A percentile compares a stretch with the other conserved stretches of the same genome.
Evolutionary conservation across 2,888 invertebrate genomes (phyloP).

Genomic region (Ptychoptera contaminata): DNA sequence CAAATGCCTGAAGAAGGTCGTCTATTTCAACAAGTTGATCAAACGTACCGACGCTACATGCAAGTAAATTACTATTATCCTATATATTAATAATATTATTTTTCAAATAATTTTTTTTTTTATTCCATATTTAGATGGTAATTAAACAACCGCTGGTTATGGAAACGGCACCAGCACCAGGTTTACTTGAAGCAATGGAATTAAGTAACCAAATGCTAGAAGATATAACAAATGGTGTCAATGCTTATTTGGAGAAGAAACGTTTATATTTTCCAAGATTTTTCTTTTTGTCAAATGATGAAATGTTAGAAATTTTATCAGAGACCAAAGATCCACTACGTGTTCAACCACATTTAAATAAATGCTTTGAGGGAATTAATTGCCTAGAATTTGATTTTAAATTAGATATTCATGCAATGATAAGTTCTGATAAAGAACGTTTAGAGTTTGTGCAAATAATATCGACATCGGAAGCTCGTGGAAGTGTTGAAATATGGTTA

Average conservation of each 20-base stretch:
- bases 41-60: slow-evolving; percentile 32
- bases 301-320: slow-evolving; percentile 55
- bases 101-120: background rate
- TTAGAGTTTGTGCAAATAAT: slow-evolving; percentile 34
- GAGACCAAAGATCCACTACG: slow-evolving; percentile 45
- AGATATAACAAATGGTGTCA: slow-evolving; percentile 43
- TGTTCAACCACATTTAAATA: slow-evolving; percentile 45
- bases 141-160: slow-evolving; percentile 29
- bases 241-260: slow-evolving; percentile 48
- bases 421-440: slow-evolving; percentile 42
- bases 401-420: slow-evolving; percentile 41
- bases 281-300: slow-evolving; percentile 60
- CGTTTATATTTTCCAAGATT: slow-evolving; percentile 52
- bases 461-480: slow-evolving; percentile 36
- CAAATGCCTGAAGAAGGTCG: slow-evolving; percentile 49
- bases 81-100: slow-evolving; percentile 7
- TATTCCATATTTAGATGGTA: slow-evolving; percentile 12
- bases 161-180: slow-evolving; percentile 37
- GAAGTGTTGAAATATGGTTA: slow-evolving; percentile 53
- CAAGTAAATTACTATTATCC: slow-evolving; percentile 12
- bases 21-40: slow-evolving; percentile 37
- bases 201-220: slow-evolving; percentile 39
- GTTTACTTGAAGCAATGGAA: slow-evolving; percentile 52
- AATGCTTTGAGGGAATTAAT: slow-evolving; percentile 54
- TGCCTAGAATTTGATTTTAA: slow-evolving; percentile 33